Evolutionary conservation across 1,140 invertebrate genomes (phyloP).

Genomic region (Caenorhabditis tropicalis): DNA sequence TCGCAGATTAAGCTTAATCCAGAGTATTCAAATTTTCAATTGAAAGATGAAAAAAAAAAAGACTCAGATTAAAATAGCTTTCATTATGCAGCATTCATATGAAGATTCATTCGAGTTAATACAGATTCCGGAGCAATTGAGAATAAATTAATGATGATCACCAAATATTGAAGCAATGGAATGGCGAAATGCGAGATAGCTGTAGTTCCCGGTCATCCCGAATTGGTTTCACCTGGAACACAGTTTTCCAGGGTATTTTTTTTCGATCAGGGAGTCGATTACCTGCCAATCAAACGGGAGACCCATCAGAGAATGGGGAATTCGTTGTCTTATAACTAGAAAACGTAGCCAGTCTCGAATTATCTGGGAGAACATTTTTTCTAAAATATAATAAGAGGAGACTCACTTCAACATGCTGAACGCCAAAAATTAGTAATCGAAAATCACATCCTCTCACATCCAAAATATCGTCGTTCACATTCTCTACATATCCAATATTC

Average conservation of each 20-base stretch:
- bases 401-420: slow-evolving; percentile 41
- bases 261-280: too few species aligned
- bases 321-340: slow-evolving; percentile 48
- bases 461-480: slow-evolving; percentile 36
- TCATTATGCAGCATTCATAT: too few species aligned
- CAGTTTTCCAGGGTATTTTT: not conserved
- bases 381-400: not conserved
- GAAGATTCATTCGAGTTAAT: too few species aligned
- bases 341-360: slow-evolving; percentile 54
- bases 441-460: slow-evolving; percentile 49
- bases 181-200: slow-evolving; percentile 36
- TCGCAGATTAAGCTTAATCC: too few species aligned
- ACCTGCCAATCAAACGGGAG: slow-evolving; percentile 53
- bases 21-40: too few species aligned
- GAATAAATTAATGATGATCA: not conserved
- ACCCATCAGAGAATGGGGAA: slow-evolving; percentile 51
- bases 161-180: slow-evolving; percentile 49
- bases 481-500: slow-evolving; percentile 46
- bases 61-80: too few species aligned
- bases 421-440: slow-evolving; percentile 41
- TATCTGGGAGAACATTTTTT: not conserved
- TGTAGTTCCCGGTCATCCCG: slow-evolving; percentile 38
- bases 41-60: too few species aligned
- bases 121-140: too few species aligned
- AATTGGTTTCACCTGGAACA: slow-evolving; percentile 43